Evolutionary conservation across 2,888 invertebrate genomes (phyloP), one percentile per base, ranked within the genome.

Genomic region (Physocephala rufipes): DNA sequence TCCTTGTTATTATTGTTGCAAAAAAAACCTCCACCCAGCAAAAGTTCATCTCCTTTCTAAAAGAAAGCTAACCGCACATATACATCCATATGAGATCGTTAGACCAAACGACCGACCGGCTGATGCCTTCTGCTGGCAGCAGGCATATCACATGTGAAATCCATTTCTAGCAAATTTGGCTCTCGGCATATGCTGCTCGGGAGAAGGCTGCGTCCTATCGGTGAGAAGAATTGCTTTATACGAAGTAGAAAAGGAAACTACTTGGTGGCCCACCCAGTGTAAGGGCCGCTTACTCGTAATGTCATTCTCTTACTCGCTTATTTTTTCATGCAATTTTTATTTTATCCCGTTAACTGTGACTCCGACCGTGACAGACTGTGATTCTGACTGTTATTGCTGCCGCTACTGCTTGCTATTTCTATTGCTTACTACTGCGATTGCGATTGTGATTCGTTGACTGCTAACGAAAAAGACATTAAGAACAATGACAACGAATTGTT

Each of bases 401-500:
- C n/a, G n/a, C n/a, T n/a, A n/a, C n/a, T n/a, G n/a, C n/a, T n/a
- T n/a, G n/a, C n/a, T n/a, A n/a, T n/a, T n/a, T n/a, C n/a, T n/a
- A n/a, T n/a, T n/a, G n/a, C n/a, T n/a, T n/a, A n/a, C n/a, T n/a
- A n/a, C n/a, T 36, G 36, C 4, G 36, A 36, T 24, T 43, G 63
- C 24, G 19, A 43, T 2, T 43, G 24, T 24, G 21, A n/a, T n/a
- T n/a, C n/a, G n/a, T n/a, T n/a, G n/a, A 24, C 62, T 24, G 45
- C 43, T 21, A 21, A 2, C 45, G 63, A 47, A 63, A 47, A 28
- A 59, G 67, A 59, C 49, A 67, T 49, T 49, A 59, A 67, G 26
- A 59, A 67, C 59, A 30, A 67, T 63, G 65, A 5, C 36, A 26
- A n/a, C 51, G 51, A 53, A 30, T 66, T 49, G 49, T 64, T n/a